Conservation (phyloP, 1,140 invertebrate species). For the Bombus cullumanus region DNA sequence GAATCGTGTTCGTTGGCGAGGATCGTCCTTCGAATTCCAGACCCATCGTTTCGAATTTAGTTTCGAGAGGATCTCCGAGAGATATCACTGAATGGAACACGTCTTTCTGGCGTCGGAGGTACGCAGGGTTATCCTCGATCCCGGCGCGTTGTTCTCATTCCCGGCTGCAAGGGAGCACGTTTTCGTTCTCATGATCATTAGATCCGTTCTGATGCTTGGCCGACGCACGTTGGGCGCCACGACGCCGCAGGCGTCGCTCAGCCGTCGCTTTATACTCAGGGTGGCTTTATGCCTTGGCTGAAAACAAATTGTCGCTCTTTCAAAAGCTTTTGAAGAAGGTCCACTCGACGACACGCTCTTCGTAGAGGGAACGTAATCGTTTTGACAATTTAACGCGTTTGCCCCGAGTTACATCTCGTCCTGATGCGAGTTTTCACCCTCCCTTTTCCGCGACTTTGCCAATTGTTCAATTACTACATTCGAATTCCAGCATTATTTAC, state of each 20-base stretch:
- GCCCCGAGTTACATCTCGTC: background rate
- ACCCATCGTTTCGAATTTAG: conserved; percentile 32
- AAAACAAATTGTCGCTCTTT: conserved; percentile 73
- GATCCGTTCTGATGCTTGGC: conserved; percentile 92
- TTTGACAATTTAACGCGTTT: background rate
- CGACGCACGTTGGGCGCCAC: conserved; percentile 92
- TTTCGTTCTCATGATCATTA: conserved; percentile 93
- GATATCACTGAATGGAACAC: conserved; percentile 76
- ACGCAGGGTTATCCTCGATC: conserved; percentile 74
- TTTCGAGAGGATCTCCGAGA: conserved; percentile 1
- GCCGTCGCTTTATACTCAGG: conserved; percentile 89
- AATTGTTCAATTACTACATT: conserved; percentile 11
- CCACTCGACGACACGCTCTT: conserved; percentile 1
- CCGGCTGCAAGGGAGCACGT: conserved; percentile 87
- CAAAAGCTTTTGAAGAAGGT: background rate
- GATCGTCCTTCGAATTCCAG: conserved; percentile 43
- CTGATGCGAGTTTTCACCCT: background rate
- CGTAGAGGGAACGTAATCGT: background rate
- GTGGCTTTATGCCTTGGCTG: conserved; percentile 89
- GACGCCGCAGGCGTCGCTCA: conserved; percentile 93
- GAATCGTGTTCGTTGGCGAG: conserved; percentile 39
- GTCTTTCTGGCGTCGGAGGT: conserved; percentile 69
- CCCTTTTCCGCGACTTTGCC: background rate
- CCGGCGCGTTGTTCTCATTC: conserved; percentile 74
- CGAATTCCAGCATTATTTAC: conserved; percentile 28